A percentile compares a stretch with the other conserved stretches of the same genome.
phyloP scores from a whole-genome alignment of 53 echinoderm and acorn worm species.

The Astropecten irregularis region DNA sequence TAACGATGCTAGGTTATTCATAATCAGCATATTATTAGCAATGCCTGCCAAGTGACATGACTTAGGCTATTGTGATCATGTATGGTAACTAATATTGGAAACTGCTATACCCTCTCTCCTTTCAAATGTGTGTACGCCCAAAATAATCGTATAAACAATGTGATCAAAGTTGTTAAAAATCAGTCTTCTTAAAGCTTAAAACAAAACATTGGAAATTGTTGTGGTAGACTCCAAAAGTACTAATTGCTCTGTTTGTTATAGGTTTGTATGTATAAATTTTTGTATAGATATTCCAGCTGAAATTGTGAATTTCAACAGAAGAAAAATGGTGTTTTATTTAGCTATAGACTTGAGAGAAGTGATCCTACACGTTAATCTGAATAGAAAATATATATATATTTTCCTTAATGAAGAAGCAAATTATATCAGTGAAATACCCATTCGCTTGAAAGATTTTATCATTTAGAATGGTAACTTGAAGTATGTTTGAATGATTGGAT shows the following conservation, averaged over 20 bases:
- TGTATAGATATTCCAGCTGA: conserved; percentile 27
- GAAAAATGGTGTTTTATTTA: neutral
- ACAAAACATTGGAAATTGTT: neutral
- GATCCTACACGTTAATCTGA: too few relatives aligned
- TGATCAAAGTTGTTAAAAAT: neutral
- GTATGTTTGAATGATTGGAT: too few relatives aligned
- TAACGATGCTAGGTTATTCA: too few relatives aligned
- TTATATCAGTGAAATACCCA: too few relatives aligned
- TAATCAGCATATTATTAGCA: neutral
- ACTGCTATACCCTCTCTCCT: too few relatives aligned
- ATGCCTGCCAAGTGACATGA: neutral
- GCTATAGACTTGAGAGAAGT: too few relatives aligned
- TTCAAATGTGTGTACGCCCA: too few relatives aligned
- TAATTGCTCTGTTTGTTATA: conserved; percentile 15
- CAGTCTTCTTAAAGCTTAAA: neutral
- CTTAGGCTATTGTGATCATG: too few relatives aligned
- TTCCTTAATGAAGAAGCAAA: too few relatives aligned
- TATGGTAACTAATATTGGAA: neutral
- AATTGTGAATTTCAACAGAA: conserved; percentile 1
- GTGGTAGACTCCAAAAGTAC: conserved; percentile 13
- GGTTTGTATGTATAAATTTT: conserved; percentile 39
- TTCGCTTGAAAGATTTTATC: too few relatives aligned
- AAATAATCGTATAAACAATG: neutral
- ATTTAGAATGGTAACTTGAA: too few relatives aligned
- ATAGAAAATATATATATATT: too few relatives aligned